These are phyloP conservation scores for Fistularia tabacaria DNA, from an alignment of 2,797 vertebrate species.

Conservation along the genomic window DNA sequence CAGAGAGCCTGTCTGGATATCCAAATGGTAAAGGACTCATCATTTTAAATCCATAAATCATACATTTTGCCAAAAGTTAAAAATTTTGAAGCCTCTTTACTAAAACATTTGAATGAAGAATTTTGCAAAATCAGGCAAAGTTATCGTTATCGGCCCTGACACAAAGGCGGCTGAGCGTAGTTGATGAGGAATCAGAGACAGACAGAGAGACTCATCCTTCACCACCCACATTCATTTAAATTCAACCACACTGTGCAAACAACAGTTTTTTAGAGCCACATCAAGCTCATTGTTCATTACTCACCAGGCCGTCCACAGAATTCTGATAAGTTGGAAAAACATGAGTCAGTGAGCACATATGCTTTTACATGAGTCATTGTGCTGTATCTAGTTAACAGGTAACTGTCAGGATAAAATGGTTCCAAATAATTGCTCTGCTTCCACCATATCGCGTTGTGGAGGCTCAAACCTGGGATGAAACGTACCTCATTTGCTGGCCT, in stretches of 20 bases:
- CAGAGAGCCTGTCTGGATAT: no score
- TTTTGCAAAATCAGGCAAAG: conserved; percentile 8
- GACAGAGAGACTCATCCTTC: conserved; percentile 8
- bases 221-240: conserved; percentile 42
- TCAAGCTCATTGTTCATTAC: conserved; percentile 16
- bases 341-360: conserved; percentile 45
- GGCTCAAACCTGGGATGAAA: no score
- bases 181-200: conserved; percentile 31
- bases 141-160: no score
- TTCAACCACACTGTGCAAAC: conserved; percentile 38
- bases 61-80: conserved; percentile 14
- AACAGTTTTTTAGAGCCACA: conserved; percentile 28
- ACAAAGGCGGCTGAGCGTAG: conserved; percentile 1
- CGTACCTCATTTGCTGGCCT: conserved; percentile 12
- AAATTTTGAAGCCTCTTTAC: background rate
- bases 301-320: conserved; percentile 28
- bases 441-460: no score
- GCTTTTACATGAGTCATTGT: conserved; percentile 35
- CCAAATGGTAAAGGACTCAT: no score
- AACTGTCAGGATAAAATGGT: conserved; percentile 21
- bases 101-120: no score
- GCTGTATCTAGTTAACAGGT: conserved; percentile 6
- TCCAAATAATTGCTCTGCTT: conserved; percentile 4
- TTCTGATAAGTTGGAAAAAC: conserved; percentile 25
- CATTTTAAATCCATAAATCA: no score